Conservation (phyloP, 2,888 invertebrate species). For the Antheraea yamamai region DNA sequence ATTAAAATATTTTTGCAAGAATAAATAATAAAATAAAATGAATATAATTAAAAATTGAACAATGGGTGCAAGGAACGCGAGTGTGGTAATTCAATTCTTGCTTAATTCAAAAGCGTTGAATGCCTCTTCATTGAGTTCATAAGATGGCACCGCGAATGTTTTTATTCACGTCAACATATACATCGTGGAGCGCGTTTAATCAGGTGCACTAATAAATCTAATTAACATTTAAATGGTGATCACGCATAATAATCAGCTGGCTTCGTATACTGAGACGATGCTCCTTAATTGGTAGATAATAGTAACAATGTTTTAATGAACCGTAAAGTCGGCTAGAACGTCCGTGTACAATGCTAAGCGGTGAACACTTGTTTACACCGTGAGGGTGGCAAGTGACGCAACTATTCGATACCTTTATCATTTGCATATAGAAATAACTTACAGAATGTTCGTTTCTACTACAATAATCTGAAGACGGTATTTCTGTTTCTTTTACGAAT, state of each 20-base stretch:
- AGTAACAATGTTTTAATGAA: slow-evolving; percentile 61
- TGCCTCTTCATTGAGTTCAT: slow-evolving; percentile 38
- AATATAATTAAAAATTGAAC: neutral
- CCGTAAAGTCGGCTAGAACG: slow-evolving; percentile 60
- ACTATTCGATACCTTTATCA: slow-evolving; percentile 34
- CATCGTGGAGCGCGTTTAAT: slow-evolving; percentile 55
- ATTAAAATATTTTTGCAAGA: neutral
- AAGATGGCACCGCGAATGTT: slow-evolving; percentile 40
- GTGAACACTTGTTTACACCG: slow-evolving; percentile 67
- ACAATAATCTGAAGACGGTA: neutral
- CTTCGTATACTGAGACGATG: slow-evolving; percentile 67
- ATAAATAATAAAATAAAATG: neutral
- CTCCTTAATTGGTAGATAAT: slow-evolving; percentile 76
- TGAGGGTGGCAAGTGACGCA: slow-evolving; percentile 51
- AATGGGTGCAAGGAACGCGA: neutral
- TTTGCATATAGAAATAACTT: neutral
- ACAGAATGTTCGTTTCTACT: neutral
- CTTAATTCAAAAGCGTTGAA: slow-evolving; percentile 41
- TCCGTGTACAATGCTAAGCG: slow-evolving; percentile 46
- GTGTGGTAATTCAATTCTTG: neutral
- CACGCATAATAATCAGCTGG: slow-evolving; percentile 79
- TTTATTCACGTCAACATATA: slow-evolving; percentile 48
- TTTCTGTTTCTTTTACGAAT: neutral
- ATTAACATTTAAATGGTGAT: slow-evolving; percentile 81
- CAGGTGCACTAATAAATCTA: slow-evolving; percentile 75